phyloP scores from a whole-genome alignment of 2,888 invertebrate species.

The Drosophila villosipedis region DNA sequence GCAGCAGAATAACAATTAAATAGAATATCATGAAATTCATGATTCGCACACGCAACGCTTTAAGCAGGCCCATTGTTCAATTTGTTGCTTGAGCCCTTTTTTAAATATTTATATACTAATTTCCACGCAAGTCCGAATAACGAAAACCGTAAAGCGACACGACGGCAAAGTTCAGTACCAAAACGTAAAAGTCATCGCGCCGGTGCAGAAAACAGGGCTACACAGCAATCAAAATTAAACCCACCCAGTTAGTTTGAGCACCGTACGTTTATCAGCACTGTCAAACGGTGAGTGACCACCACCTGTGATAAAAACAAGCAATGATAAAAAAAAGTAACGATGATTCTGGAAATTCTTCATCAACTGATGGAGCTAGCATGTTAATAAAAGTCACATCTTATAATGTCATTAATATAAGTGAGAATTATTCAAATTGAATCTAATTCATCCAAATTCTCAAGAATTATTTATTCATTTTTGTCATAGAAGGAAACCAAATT shows the following conservation, averaged over 20 bases:
- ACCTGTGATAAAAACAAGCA: neutral
- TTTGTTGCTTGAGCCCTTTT: slow-evolving; percentile 15
- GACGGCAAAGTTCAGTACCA: slow-evolving; percentile 74
- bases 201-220: slow-evolving; percentile 58
- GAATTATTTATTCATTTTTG: too few relatives aligned
- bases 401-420: neutral
- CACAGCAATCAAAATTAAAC: slow-evolving; percentile 26
- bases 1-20: slow-evolving; percentile 88
- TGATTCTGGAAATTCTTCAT: neutral
- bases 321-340: neutral
- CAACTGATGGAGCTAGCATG: neutral
- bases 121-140: slow-evolving; percentile 12
- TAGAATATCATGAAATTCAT: slow-evolving; percentile 87
- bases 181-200: slow-evolving; percentile 71
- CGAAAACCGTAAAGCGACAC: slow-evolving; percentile 67
- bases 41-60: slow-evolving; percentile 85
- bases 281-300: neutral
- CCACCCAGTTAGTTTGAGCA: slow-evolving; percentile 11
- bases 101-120: slow-evolving; percentile 27
- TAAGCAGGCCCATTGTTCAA: slow-evolving; percentile 84
- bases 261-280: slow-evolving; percentile 13
- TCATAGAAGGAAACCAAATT: too few relatives aligned
- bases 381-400: neutral
- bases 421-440: too few relatives aligned
- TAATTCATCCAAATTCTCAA: too few relatives aligned